Conservation (phyloP, 1,140 invertebrate genomes). For the Drosophila sp. region DNA sequence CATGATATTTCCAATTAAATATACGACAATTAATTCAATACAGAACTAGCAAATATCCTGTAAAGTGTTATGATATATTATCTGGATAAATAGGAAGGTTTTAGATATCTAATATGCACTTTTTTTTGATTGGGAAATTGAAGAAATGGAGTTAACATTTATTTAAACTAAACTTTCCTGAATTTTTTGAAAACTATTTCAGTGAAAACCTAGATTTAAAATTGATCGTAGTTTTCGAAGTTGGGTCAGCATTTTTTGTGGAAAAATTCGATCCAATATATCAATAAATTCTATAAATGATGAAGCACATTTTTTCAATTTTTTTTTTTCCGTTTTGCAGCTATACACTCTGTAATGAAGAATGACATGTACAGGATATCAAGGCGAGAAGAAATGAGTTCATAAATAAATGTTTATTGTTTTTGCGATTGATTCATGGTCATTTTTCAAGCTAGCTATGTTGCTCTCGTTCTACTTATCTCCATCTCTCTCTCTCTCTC, state of each 20-base stretch:
- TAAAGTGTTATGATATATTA: background rate
- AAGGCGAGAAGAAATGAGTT: slow-evolving; percentile 19
- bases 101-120: too few relatives aligned
- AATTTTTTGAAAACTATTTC: too few relatives aligned
- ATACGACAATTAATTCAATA: background rate
- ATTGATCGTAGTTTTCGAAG: too few relatives aligned
- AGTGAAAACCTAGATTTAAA: too few relatives aligned
- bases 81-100: too few relatives aligned
- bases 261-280: too few relatives aligned
- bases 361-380: background rate
- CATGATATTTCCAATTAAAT: slow-evolving; percentile 17
- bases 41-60: background rate
- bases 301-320: too few relatives aligned
- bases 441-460: slow-evolving; percentile 16
- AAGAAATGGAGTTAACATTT: too few relatives aligned
- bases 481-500: background rate
- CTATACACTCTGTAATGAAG: background rate
- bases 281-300: too few relatives aligned
- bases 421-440: slow-evolving; percentile 66
- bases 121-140: too few relatives aligned
- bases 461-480: background rate
- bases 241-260: too few relatives aligned
- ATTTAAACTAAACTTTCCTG: too few relatives aligned
- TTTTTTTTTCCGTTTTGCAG: background rate
- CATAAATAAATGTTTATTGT: slow-evolving; percentile 79